Evolutionary conservation across 1,140 invertebrate genomes (phyloP).

Genomic region (Drosophila carrolli): DNA sequence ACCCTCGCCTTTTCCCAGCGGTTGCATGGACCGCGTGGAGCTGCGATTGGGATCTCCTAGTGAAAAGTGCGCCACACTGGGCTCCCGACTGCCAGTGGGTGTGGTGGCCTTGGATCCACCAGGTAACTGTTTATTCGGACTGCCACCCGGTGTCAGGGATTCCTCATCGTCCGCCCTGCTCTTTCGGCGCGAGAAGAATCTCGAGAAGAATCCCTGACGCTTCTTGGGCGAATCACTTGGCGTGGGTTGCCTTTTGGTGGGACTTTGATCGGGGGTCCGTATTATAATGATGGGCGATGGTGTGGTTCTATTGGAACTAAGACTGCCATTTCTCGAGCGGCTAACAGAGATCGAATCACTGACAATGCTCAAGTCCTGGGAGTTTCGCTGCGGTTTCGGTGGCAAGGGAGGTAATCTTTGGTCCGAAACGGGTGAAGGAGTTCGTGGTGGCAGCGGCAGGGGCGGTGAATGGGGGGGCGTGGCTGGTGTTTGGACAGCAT

Average conservation of each 20-base stretch:
- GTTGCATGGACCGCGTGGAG: constrained; percentile 70
- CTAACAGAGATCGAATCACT: constrained; percentile 59
- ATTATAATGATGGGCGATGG: constrained; percentile 84
- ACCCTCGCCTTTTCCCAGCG: constrained; percentile 40
- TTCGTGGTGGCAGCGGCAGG: constrained; percentile 67
- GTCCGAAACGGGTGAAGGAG: constrained; percentile 70
- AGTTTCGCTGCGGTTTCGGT: constrained; percentile 69
- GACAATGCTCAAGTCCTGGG: constrained; percentile 61
- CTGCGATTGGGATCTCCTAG: constrained; percentile 74
- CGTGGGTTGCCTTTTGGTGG: constrained; percentile 84
- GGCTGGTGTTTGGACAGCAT: constrained; percentile 69
- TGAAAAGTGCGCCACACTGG: constrained; percentile 67
- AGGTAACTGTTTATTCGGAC: constrained; percentile 19
- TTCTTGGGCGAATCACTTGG: constrained; percentile 85
- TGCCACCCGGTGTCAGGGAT: constrained; percentile 3
- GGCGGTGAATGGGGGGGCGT: constrained; percentile 65
- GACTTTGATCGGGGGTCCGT: constrained; percentile 83
- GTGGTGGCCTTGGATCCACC: constrained; percentile 50
- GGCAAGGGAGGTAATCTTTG: constrained; percentile 69
- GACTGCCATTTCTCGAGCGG: constrained; percentile 69
- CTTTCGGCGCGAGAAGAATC: constrained; percentile 86
- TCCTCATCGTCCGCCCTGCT: constrained; percentile 76
- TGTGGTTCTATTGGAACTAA: constrained; percentile 78
- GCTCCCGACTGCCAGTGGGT: constrained; percentile 65
- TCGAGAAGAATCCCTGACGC: constrained; percentile 88